Evolutionary conservation across 2,888 invertebrate species (phyloP).

Genomic region (Odontocolon sp.): DNA sequence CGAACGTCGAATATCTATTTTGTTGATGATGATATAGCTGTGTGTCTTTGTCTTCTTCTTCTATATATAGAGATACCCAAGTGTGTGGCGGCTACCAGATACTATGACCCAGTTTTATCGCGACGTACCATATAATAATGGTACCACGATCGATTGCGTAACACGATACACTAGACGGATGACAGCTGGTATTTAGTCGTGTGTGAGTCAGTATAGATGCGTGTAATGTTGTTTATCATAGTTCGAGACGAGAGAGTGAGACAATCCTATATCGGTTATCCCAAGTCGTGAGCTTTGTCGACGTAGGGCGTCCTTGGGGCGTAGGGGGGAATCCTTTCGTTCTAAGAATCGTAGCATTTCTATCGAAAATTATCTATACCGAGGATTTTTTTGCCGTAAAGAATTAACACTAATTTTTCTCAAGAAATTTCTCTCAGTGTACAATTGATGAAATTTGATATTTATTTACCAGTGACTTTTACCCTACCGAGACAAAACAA

Average conservation of each 20-base stretch:
- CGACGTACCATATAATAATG: conserved; percentile 64
- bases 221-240: conserved; percentile 33
- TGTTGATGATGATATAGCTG: not conserved
- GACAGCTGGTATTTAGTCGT: conserved; percentile 32
- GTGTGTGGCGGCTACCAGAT: conserved; percentile 49
- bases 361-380: too few relatives aligned
- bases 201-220: not conserved
- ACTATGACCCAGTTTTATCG: conserved; percentile 72
- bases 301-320: too few relatives aligned
- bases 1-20: not conserved
- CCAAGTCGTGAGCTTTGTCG: not conserved
- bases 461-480: too few relatives aligned
- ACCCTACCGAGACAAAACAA: too few relatives aligned
- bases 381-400: too few relatives aligned
- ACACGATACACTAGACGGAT: conserved; percentile 57
- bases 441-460: too few relatives aligned
- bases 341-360: too few relatives aligned
- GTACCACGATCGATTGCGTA: conserved; percentile 69
- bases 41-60: not conserved
- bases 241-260: conserved; percentile 22
- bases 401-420: too few relatives aligned
- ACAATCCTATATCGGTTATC: conserved; percentile 21
- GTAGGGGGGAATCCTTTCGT: too few relatives aligned
- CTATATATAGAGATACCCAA: too few relatives aligned
- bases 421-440: too few relatives aligned